phyloP scores from a whole-genome alignment of 2,113 vertebrate genomes.

The Lates calcarifer region DNA sequence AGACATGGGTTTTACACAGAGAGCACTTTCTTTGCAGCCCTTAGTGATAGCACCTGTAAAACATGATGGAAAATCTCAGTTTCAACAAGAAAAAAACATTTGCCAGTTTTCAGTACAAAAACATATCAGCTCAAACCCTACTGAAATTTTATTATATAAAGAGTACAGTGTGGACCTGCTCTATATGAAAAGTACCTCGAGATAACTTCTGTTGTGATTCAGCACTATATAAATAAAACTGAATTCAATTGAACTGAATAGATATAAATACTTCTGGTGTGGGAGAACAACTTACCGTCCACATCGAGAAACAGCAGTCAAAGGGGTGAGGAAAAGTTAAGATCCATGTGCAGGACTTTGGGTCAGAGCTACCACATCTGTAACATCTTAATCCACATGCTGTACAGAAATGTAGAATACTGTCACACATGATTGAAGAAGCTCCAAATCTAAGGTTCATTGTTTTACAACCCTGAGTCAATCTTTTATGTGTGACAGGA shows the following conservation, averaged over 20 bases:
- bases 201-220: no score
- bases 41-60: neutral
- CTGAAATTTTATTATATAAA: no score
- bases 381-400: conserved; percentile 33
- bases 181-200: no score
- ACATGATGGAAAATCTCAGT: neutral
- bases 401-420: neutral
- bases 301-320: neutral
- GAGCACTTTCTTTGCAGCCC: neutral
- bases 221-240: no score
- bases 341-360: neutral
- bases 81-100: no score
- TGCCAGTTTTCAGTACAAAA: no score
- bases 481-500: no score
- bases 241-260: no score
- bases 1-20: rapidly evolving
- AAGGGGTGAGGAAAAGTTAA: rapidly evolving
- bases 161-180: no score
- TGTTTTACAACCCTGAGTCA: neutral
- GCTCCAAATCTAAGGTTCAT: neutral
- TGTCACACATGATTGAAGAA: neutral
- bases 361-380: rapidly evolving
- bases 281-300: neutral
- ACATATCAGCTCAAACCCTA: neutral
- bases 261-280: no score